Conservation (phyloP, 2,113 vertebrate species). For the Tragelaphus scriptus region DNA sequence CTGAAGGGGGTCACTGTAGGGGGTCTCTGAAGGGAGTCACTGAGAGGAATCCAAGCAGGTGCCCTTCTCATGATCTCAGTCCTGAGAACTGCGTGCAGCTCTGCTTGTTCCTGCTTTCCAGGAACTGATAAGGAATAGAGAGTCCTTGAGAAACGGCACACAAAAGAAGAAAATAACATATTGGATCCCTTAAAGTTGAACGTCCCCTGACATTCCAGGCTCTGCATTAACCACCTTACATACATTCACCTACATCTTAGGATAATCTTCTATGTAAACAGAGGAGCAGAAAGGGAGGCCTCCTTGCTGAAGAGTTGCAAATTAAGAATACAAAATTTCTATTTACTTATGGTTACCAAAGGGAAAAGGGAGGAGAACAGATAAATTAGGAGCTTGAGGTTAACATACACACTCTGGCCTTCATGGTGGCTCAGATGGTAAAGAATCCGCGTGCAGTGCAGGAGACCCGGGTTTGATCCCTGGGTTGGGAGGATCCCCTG, state of each 20-base stretch:
- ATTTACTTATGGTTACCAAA: not conserved
- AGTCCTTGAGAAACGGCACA: not conserved
- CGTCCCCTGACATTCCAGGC: accelerated
- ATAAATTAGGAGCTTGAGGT: not conserved
- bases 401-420: not conserved
- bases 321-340: not conserved
- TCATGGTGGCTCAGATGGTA: not conserved
- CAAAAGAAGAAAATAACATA: not conserved
- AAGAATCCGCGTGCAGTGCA: not conserved
- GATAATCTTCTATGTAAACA: not conserved
- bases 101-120: not conserved
- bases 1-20: too few relatives aligned
- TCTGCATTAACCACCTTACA: not conserved
- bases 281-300: not conserved
- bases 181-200: not conserved
- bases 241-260: too few relatives aligned
- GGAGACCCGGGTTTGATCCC: not conserved
- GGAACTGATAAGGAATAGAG: not conserved
- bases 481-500: not conserved
- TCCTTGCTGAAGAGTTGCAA: not conserved
- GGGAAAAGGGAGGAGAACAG: not conserved
- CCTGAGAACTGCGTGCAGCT: not conserved
- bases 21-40: not conserved
- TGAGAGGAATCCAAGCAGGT: not conserved
- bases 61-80: not conserved